These are phyloP conservation scores for Notoglanidium macrostoma DNA, from an alignment of 2,797 vertebrate species.

Conservation along the genomic window DNA sequence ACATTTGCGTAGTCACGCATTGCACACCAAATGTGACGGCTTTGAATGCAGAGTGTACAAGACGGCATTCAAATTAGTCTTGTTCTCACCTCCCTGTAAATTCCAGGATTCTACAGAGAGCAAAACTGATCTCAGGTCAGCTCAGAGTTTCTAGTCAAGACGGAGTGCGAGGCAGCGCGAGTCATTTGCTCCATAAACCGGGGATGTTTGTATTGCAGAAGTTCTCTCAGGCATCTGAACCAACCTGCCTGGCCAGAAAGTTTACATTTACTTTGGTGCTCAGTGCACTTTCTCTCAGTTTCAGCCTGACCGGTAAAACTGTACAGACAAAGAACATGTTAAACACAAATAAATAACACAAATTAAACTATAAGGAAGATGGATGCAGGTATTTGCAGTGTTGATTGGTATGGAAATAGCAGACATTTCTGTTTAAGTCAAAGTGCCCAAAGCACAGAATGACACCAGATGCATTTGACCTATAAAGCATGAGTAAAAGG, in stretches of 20 bases:
- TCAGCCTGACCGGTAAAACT: neutral
- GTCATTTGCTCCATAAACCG: slow-evolving; percentile 31
- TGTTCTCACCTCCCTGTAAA: neutral
- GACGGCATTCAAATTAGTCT: neutral
- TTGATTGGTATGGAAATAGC: too few species aligned
- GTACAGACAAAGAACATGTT: neutral
- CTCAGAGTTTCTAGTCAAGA: neutral
- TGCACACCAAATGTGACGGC: neutral
- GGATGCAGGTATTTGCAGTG: neutral
- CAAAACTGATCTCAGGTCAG: slow-evolving; percentile 36
- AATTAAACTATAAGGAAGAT: neutral
- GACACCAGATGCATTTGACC: neutral
- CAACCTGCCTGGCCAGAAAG: slow-evolving; percentile 63
- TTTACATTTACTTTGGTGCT: slow-evolving; percentile 43
- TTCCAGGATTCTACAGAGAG: neutral
- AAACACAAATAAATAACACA: neutral
- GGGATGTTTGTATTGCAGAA: slow-evolving; percentile 25
- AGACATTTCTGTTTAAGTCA: neutral
- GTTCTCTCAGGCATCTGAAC: slow-evolving; percentile 57
- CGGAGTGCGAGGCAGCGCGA: neutral
- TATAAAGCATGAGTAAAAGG: neutral
- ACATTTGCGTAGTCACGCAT: slow-evolving; percentile 1
- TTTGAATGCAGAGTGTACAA: neutral
- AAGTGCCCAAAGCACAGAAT: neutral
- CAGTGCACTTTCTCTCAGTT: neutral